phyloP scores from a whole-genome alignment of 2,888 invertebrate genomes.

The Schizaphis graminum region DNA sequence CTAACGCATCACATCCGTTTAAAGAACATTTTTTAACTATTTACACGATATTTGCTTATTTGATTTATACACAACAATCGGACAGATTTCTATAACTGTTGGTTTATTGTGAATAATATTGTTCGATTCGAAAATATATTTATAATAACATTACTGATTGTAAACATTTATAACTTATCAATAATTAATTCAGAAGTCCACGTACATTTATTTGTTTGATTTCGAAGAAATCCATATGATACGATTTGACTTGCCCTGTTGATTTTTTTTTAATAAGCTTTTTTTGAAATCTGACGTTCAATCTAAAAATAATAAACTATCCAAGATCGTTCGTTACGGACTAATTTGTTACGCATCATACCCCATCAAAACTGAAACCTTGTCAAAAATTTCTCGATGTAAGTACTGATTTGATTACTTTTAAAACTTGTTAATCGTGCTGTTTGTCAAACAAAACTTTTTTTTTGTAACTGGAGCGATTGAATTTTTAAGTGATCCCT shows the following conservation, averaged over 20 bases:
- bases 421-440: neutral
- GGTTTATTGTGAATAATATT: neutral
- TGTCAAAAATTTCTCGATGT: neutral
- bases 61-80: neutral
- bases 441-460: neutral
- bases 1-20: neutral
- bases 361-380: neutral
- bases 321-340: neutral
- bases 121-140: neutral
- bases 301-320: neutral
- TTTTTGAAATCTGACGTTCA: neutral
- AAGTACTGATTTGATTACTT: neutral
- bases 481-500: neutral
- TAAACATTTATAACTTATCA: neutral
- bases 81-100: neutral
- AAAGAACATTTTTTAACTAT: neutral
- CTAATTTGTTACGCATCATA: neutral
- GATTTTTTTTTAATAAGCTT: neutral
- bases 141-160: neutral
- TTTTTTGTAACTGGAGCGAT: neutral
- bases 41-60: neutral
- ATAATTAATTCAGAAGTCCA: neutral
- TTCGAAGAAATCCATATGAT: neutral
- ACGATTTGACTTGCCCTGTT: neutral
- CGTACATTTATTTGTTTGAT: neutral